phyloP scores from a whole-genome alignment of 2,797 vertebrate genomes.

The Parauchenoglanis ngamensis region DNA sequence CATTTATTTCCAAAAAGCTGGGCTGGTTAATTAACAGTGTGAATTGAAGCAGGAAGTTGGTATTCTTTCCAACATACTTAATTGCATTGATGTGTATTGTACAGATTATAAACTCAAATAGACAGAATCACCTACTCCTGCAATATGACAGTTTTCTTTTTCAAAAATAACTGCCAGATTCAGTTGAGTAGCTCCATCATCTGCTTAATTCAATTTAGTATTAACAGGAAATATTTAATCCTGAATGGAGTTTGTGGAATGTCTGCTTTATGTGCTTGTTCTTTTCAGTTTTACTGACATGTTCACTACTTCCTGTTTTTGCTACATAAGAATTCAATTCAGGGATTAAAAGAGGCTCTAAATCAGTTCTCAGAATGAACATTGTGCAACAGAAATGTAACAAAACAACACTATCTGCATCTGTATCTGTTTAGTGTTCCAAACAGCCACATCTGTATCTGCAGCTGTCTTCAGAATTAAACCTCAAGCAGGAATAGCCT shows the following conservation, averaged over 20 bases:
- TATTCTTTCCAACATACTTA: conserved; percentile 58
- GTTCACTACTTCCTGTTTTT: background rate
- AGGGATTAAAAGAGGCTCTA: background rate
- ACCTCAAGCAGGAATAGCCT: background rate
- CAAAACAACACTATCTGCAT: background rate
- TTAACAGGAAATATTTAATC: conserved; percentile 39
- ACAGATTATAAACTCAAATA: background rate
- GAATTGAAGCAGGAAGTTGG: conserved; percentile 67
- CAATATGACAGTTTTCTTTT: conserved; percentile 30
- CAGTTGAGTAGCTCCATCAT: conserved; percentile 26
- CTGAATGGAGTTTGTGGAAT: conserved; percentile 3
- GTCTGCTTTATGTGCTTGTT: background rate
- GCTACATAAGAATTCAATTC: background rate
- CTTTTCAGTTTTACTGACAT: background rate
- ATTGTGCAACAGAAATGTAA: background rate
- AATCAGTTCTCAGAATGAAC: background rate
- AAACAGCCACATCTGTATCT: background rate
- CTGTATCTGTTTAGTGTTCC: background rate
- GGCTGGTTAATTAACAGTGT: conserved; percentile 67
- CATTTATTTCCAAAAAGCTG: conserved; percentile 62
- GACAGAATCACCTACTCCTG: background rate
- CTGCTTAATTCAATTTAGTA: conserved; percentile 33
- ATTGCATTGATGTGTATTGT: background rate
- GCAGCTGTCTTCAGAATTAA: background rate
- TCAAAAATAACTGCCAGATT: conserved; percentile 27